Evolutionary conservation across 2,797 vertebrate genomes (phyloP).

Genomic region (Octomys mimax): DNA sequence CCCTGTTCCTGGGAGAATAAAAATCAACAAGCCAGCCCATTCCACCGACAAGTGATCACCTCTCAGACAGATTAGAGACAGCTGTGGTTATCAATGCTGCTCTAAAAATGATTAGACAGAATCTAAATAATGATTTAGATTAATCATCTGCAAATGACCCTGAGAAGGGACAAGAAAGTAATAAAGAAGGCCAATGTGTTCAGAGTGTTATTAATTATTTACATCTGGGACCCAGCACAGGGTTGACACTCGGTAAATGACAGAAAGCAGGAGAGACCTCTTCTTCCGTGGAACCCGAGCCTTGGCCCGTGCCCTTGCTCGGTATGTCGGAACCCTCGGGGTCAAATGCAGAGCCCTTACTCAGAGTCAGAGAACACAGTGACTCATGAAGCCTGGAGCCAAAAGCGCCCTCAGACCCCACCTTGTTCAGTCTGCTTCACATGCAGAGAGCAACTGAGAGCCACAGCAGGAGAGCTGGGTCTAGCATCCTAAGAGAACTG

Average conservation of each 20-base stretch:
- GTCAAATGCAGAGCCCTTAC: background rate
- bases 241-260: background rate
- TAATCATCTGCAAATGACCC: conserved; percentile 61
- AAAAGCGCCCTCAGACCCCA: background rate
- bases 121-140: conserved; percentile 71
- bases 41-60: background rate
- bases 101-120: conserved; percentile 58
- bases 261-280: background rate
- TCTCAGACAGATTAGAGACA: background rate
- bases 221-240: background rate
- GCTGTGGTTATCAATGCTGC: conserved; percentile 22
- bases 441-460: background rate
- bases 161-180: conserved; percentile 58
- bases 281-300: rapidly evolving
- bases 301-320: background rate
- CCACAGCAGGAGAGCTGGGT: background rate
- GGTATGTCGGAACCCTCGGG: rapidly evolving
- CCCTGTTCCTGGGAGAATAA: background rate
- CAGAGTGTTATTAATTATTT: conserved; percentile 23
- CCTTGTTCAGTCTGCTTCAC: background rate
- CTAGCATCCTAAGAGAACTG: background rate
- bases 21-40: background rate
- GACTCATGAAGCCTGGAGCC: background rate
- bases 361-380: background rate
- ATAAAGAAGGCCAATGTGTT: conserved; percentile 46